Conservation (phyloP, 2,797 vertebrate species). For the Valencia hispanica region DNA sequence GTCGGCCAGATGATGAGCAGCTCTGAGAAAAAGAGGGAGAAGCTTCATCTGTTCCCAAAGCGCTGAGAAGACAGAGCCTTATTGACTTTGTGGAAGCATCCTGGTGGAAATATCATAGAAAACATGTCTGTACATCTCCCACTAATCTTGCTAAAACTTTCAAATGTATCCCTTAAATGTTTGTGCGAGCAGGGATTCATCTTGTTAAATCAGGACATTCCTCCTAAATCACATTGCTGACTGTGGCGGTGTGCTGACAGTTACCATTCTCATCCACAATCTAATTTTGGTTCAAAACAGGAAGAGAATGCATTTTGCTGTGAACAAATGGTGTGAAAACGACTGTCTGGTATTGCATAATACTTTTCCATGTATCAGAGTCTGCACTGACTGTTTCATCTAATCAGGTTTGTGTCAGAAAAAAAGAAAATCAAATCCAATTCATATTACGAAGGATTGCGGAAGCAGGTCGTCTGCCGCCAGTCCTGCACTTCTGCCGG, state of each 20-base stretch:
- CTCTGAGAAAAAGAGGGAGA: conserved; percentile 31
- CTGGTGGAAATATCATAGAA: conserved; percentile 15
- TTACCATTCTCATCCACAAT: conserved; percentile 47
- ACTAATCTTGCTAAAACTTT: conserved; percentile 39
- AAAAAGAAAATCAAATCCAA: conserved; percentile 20
- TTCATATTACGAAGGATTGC: conserved; percentile 22
- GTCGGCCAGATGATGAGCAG: conserved; percentile 39
- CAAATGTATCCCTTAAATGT: conserved; percentile 43
- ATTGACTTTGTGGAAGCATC: conserved; percentile 48
- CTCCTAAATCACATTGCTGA: conserved; percentile 60
- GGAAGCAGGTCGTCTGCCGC: conserved; percentile 56
- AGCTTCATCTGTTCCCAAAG: conserved; percentile 27
- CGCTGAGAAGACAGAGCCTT: conserved; percentile 40
- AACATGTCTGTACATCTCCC: conserved; percentile 24
- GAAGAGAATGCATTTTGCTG: conserved; percentile 54
- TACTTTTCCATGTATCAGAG: conserved; percentile 17
- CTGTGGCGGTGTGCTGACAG: conserved; percentile 46
- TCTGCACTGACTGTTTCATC: conserved; percentile 8
- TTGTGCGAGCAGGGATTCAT: conserved; percentile 49
- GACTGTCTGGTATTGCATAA: conserved; percentile 37
- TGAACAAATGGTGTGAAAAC: conserved; percentile 50
- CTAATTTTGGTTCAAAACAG: conserved; percentile 57
- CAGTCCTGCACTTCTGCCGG: conserved; percentile 41
- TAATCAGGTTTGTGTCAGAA: conserved; percentile 18
- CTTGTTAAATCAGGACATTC: conserved; percentile 65